phyloP scores from a whole-genome alignment of 2,888 invertebrate species.

The Gryllus longicercus region DNA sequence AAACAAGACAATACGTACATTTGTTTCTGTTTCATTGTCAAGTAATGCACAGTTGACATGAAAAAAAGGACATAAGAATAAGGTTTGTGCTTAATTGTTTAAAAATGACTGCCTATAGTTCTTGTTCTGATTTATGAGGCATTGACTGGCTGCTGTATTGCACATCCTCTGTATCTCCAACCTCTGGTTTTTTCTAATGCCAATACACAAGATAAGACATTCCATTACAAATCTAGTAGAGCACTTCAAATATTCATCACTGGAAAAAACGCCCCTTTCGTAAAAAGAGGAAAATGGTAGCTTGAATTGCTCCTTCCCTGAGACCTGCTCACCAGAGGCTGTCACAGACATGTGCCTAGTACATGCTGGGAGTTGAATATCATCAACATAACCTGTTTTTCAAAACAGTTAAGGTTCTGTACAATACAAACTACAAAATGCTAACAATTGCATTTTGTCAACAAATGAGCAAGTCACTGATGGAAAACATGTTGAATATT shows the following conservation, averaged over 20 bases:
- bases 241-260: not conserved
- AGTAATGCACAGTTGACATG: not conserved
- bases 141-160: not conserved
- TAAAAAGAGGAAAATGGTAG: not conserved
- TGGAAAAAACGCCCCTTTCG: not conserved
- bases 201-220: not conserved
- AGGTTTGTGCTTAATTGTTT: conserved; percentile 17
- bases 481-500: not conserved
- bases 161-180: not conserved
- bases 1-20: conserved; percentile 17
- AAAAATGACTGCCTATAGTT: not conserved
- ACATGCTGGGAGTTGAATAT: not conserved
- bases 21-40: not conserved
- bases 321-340: conserved; percentile 6
- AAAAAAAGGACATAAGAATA: not conserved
- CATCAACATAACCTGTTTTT: not conserved
- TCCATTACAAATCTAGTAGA: not conserved
- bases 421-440: not conserved
- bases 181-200: not conserved
- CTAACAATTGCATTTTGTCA: not conserved
- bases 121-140: not conserved
- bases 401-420: not conserved
- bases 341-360: not conserved
- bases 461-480: not conserved
- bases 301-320: conserved; percentile 17